Evolutionary conservation across 2,888 invertebrate species (phyloP).

Genomic region (Nipponacmea schrenckii): DNA sequence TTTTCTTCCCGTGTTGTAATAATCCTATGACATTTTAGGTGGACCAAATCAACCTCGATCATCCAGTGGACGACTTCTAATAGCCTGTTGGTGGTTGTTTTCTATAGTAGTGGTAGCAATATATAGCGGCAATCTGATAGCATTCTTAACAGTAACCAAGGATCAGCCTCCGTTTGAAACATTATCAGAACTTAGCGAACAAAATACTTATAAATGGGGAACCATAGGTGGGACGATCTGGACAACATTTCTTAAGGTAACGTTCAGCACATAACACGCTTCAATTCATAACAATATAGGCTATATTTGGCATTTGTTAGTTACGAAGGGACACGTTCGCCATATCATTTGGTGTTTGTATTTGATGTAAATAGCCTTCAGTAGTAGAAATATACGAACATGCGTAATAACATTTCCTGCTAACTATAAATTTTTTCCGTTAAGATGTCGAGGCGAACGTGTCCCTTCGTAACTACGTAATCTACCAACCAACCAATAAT

Average conservation of each 20-base stretch:
- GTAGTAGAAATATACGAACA: neutral
- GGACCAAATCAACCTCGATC: slow-evolving; percentile 48
- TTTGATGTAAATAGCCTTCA: too few relatives aligned
- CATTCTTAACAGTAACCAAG: slow-evolving; percentile 57
- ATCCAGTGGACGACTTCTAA: slow-evolving; percentile 45
- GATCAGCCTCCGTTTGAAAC: slow-evolving; percentile 52
- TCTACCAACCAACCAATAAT: too few relatives aligned
- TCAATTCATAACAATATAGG: too few relatives aligned
- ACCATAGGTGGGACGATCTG: slow-evolving; percentile 41
- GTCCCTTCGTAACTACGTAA: too few relatives aligned
- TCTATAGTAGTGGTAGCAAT: slow-evolving; percentile 55
- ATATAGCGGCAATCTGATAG: slow-evolving; percentile 61
- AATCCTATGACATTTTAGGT: slow-evolving; percentile 28
- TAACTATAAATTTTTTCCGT: too few relatives aligned
- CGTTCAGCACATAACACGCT: too few relatives aligned
- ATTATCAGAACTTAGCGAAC: slow-evolving; percentile 44
- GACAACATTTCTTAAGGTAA: slow-evolving; percentile 45
- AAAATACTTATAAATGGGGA: slow-evolving; percentile 49
- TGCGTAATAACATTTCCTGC: too few relatives aligned
- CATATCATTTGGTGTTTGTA: too few relatives aligned
- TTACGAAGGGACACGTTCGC: too few relatives aligned
- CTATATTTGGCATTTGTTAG: too few relatives aligned
- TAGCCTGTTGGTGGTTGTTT: slow-evolving; percentile 53
- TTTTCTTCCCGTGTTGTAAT: too few relatives aligned
- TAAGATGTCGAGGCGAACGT: too few relatives aligned